Evolutionary conservation across 1,140 invertebrate genomes (phyloP).

Genomic region (Neodiprion virginianus): DNA sequence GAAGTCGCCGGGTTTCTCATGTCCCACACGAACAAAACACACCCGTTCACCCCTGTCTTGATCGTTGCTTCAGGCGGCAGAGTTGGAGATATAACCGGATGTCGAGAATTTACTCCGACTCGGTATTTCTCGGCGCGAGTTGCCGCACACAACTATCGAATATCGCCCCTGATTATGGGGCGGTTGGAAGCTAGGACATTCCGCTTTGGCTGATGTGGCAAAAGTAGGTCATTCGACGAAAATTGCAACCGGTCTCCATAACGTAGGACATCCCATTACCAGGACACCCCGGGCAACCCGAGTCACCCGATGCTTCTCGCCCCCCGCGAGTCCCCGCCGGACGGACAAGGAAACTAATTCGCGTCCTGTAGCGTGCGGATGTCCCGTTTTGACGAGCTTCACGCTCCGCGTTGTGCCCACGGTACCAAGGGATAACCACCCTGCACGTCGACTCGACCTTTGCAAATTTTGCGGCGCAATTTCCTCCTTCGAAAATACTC

Average conservation of each 20-base stretch:
- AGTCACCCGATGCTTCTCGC: neutral
- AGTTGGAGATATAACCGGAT: neutral
- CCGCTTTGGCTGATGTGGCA: slow-evolving; percentile 3
- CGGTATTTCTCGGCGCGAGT: neutral
- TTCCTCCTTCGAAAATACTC: neutral
- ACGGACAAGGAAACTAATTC: neutral
- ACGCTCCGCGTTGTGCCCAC: neutral
- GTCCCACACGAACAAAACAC: too few relatives aligned
- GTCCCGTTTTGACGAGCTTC: neutral
- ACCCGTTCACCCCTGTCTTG: neutral
- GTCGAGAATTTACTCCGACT: neutral
- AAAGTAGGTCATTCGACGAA: slow-evolving; percentile 2
- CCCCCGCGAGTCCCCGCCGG: neutral
- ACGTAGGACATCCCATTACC: neutral
- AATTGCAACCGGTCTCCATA: slow-evolving; percentile 3
- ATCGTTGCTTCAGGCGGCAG: neutral
- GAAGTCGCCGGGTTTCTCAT: neutral
- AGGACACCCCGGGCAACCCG: slow-evolving; percentile 1
- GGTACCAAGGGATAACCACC: too few relatives aligned
- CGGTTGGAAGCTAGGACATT: neutral
- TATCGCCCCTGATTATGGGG: neutral
- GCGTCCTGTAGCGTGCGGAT: too few relatives aligned
- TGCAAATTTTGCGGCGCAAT: neutral
- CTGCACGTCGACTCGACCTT: too few relatives aligned
- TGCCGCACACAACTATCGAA: slow-evolving; percentile 2